A percentile compares a stretch with the other conserved stretches of the same genome.
phyloP scores from a whole-genome alignment of 2,888 invertebrate genomes.

The Syritta pipiens region DNA sequence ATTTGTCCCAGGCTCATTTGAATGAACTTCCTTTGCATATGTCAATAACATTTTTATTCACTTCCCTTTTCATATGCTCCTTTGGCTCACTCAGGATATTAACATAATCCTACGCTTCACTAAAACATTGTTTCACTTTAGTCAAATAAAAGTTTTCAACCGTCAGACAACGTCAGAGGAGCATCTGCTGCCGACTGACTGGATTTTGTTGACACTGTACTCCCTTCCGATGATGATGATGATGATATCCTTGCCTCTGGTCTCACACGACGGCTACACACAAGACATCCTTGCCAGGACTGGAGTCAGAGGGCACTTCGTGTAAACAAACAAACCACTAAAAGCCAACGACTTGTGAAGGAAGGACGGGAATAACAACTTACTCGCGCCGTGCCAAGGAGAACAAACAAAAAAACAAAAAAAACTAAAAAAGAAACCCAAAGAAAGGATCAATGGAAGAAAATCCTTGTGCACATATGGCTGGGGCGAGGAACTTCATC shows the following conservation, averaged over 20 bases:
- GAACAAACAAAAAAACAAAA: too few species aligned
- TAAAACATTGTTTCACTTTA: slow-evolving; percentile 42
- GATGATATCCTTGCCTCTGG: slow-evolving; percentile 46
- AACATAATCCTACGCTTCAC: slow-evolving; percentile 50
- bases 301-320: slow-evolving; percentile 43
- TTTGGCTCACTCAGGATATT: slow-evolving; percentile 52
- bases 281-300: slow-evolving; percentile 33
- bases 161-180: slow-evolving; percentile 1
- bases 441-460: background rate
- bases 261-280: slow-evolving; percentile 13
- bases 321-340: slow-evolving; percentile 63
- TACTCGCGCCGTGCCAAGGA: too few species aligned
- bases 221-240: slow-evolving; percentile 16
- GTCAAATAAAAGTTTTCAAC: slow-evolving; percentile 41
- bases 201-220: slow-evolving; percentile 49
- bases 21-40: slow-evolving; percentile 45
- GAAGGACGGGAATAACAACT: background rate
- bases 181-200: slow-evolving; percentile 30
- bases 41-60: slow-evolving; percentile 53
- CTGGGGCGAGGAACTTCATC: too few species aligned
- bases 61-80: slow-evolving; percentile 15
- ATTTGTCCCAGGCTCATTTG: too few species aligned
- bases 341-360: slow-evolving; percentile 61
- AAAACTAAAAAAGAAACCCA: too few species aligned
- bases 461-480: too few species aligned